These are phyloP conservation scores for Andricus curvator DNA, from an alignment of 2,888 invertebrate species.

Conservation along the genomic window DNA sequence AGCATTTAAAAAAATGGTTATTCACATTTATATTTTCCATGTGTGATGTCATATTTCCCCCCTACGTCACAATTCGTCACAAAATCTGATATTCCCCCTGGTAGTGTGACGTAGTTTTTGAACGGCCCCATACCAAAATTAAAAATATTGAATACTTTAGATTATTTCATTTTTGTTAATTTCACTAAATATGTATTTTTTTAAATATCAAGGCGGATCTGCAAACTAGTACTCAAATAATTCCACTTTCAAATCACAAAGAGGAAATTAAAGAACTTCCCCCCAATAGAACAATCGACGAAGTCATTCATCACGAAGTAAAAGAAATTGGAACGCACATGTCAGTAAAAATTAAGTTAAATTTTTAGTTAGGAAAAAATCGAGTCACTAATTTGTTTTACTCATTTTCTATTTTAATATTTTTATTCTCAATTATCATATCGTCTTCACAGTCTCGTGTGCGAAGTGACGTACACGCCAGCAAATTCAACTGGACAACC, in stretches of 20 bases:
- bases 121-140: neutral
- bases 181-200: neutral
- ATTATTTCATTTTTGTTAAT: neutral
- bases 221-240: constrained; percentile 94
- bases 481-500: constrained; percentile 82
- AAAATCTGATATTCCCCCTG: too few relatives aligned
- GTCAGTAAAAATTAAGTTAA: constrained; percentile 79
- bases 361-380: neutral
- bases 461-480: constrained; percentile 95
- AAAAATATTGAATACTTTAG: constrained; percentile 19
- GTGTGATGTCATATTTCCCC: too few relatives aligned
- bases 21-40: too few relatives aligned
- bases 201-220: constrained; percentile 86
- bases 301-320: constrained; percentile 99
- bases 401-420: neutral
- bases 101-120: too few relatives aligned
- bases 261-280: constrained; percentile 80
- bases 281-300: constrained; percentile 93
- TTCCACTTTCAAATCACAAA: constrained; percentile 88
- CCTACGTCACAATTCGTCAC: too few relatives aligned
- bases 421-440: constrained; percentile 12
- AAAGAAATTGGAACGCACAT: constrained; percentile 99
- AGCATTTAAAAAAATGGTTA: too few relatives aligned
- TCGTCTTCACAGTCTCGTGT: constrained; percentile 86
- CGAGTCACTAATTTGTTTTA: too few relatives aligned